Base-by-base conservation (phyloP, 1,140 invertebrate genomes). In the Trissolcus basalis region DNA sequence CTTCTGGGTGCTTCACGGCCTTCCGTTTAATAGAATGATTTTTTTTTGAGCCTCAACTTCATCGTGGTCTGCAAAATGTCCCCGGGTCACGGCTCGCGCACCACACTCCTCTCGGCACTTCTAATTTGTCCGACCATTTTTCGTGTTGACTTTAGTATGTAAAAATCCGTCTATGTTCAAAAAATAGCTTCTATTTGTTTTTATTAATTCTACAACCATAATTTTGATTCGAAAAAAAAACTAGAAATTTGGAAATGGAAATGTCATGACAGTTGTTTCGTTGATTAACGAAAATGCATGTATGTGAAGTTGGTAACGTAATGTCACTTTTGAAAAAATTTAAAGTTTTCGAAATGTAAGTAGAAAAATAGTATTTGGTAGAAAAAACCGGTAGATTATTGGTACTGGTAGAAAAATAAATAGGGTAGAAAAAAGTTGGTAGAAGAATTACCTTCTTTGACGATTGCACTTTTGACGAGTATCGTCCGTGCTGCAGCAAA, bases 31-130 rank as follows among this genome's bases (percentile, higher is more conserved):
- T n/a, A 15, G 0, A 2, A 2, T 16, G 7, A 5, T 41, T 54
- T 16, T 41, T 54, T 54, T 54, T 43, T 41, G 1, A 1, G 36
- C 51, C 14, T 15, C 13, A 41, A 54, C 51, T 43, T 39, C 32
- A 14, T 53, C 50, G 8, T 4, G 14, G n/a, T 53, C 50, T 27
- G 50, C 32, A 1, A 35, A 35, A 36, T 39, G 14, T 9, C 13
- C 9, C 1, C 50, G n/a, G n/a, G 50, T 53, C 15, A 53, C 50
- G 6, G 33, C 50, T 1, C 50, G 12, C 4, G 50, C 50, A 14
- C 50, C 50, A 7, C 50, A 36, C n/a, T 15, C 32, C 1, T 12
- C 48, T 1, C 4, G 0, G 33, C 48, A 50, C 9, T 39, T 39
- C 36, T 8, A 39, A 9, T 11, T 39, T 1, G 9, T 8, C 3